Evolutionary conservation across 1,140 invertebrate genomes (phyloP), one percentile per base, ranked within the genome.

Genomic region (Melanaphis sacchari): DNA sequence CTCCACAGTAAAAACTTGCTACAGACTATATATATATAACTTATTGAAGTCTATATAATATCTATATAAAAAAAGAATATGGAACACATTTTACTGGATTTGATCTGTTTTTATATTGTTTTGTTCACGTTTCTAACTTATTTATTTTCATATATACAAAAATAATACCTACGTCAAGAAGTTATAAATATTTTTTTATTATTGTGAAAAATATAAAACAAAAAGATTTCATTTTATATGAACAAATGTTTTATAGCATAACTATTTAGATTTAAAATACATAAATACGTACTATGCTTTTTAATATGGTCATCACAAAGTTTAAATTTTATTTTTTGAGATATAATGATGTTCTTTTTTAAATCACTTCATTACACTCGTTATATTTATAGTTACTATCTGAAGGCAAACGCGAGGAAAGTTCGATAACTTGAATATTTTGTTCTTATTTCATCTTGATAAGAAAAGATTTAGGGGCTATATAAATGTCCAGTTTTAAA

Each of bases 381-480:
- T 54, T 89, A 36, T 89, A 89, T 54, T 89, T 88, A 89, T 89
- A 54, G 88, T 1, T 11, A 21, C 22, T 89, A 89, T 54, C 49
- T 89, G 7, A 24, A 26, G 49, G 88, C 22, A 89, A 89, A 89
- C 38, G 49, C 54, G 49, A 89, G 88, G 88, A 89, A 89, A 89
- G 49, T 38, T 89, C n/a, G 88, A 89, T 89, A 89, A 89, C 88
- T 89, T 36, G 36, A 89, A 54, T 89, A 89, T 54, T 89, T 89
- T 40, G 36, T 54, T 38, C 9, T 54, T 36, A n/a, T 89, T 52
- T 38, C 36, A 89, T 54, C 88, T 89, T 40, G 88, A 89, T 89
- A 54, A 89, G n/a, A 89, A 89, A 46, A 89, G 43, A 89, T 89
- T 89, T 89, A 89, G n/a, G 2, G 87, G 43, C 31, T 36, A 87